Percentiles rank a stretch among this genome's conserved stretches.
phyloP scores from a whole-genome alignment of 2,113 vertebrate species.

The Chionodraco myersi region DNA sequence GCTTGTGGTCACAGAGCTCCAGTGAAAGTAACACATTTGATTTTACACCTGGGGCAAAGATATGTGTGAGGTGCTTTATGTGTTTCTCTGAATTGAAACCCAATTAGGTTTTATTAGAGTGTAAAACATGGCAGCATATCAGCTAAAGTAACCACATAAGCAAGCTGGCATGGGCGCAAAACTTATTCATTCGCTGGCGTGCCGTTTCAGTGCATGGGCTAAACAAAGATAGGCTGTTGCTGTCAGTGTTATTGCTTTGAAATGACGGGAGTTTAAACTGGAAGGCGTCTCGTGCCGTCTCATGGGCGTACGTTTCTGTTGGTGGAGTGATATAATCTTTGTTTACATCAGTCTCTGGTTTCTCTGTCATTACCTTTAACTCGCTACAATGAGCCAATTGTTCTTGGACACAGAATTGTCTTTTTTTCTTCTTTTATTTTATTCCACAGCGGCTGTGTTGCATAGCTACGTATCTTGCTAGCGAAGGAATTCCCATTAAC shows the following conservation, averaged over 20 bases:
- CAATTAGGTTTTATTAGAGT: constrained; percentile 77
- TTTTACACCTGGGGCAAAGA: constrained; percentile 71
- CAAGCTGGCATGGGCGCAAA: constrained; percentile 48
- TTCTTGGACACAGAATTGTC: constrained; percentile 62
- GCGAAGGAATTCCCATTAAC: constrained; percentile 71
- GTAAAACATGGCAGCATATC: constrained; percentile 76
- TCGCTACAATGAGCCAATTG: constrained; percentile 69
- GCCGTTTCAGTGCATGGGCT: constrained; percentile 50
- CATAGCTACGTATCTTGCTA: constrained; percentile 55
- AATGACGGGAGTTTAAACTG: constrained; percentile 55
- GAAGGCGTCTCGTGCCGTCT: constrained; percentile 60
- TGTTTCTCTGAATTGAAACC: constrained; percentile 72
- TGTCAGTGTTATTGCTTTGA: constrained; percentile 66
- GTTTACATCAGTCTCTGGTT: constrained; percentile 72
- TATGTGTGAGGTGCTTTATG: constrained; percentile 70
- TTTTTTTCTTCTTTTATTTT: constrained; percentile 28
- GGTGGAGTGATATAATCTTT: constrained; percentile 72
- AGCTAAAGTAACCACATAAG: constrained; percentile 67
- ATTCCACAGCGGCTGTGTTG: constrained; percentile 52
- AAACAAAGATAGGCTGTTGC: constrained; percentile 70
- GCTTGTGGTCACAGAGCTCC: constrained; percentile 55
- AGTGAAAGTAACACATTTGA: constrained; percentile 68
- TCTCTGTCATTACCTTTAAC: constrained; percentile 72
- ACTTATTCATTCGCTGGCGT: constrained; percentile 62
- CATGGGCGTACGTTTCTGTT: constrained; percentile 56